Conservation (phyloP, 2,113 vertebrate species). For the Todiramphus saurophagus region DNA sequence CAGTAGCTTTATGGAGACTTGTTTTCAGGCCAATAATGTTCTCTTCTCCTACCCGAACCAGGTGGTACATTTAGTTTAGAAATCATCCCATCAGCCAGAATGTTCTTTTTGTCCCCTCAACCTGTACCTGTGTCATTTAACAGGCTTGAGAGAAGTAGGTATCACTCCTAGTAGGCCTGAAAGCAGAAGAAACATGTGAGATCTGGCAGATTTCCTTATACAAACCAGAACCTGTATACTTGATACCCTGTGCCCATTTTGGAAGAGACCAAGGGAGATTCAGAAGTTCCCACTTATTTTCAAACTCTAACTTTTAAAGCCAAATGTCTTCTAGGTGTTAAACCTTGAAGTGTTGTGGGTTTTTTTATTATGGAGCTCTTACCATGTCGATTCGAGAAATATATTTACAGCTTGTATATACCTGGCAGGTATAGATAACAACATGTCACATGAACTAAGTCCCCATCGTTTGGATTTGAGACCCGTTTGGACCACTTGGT, state of each 20-base stretch:
- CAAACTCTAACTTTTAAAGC: neutral
- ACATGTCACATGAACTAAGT: neutral
- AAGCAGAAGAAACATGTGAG: neutral
- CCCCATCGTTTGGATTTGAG: neutral
- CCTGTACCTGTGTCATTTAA: neutral
- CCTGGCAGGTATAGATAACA: neutral
- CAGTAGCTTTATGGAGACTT: neutral
- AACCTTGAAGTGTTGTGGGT: neutral
- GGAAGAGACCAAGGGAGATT: neutral
- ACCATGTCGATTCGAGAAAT: neutral
- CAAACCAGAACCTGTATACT: neutral
- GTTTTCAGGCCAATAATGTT: neutral
- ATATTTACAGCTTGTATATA: neutral
- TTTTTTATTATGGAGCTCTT: neutral
- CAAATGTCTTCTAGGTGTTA: neutral
- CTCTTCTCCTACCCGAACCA: neutral
- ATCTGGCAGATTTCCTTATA: neutral
- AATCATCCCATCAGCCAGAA: neutral
- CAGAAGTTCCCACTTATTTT: neutral
- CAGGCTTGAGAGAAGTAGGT: neutral
- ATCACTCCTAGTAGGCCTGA: neutral
- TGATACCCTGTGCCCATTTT: neutral
- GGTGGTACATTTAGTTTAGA: neutral
- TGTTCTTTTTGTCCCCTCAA: neutral
- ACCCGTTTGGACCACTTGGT: neutral